Evolutionary conservation across 2,888 invertebrate species (phyloP).

Genomic region (Polydrusus cervinus): DNA sequence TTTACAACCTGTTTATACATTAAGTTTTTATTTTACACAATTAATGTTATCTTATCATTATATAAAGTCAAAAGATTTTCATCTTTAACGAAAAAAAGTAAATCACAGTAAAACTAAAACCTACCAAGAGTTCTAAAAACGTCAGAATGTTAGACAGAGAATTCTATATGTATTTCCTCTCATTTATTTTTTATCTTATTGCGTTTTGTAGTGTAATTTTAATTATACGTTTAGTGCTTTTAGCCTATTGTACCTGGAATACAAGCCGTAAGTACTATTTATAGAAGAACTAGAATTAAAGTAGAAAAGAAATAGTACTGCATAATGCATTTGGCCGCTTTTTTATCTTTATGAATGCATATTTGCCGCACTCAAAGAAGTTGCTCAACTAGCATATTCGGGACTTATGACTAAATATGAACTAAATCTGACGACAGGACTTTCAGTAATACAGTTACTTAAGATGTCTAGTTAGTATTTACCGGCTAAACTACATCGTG

Average conservation of each 20-base stretch:
- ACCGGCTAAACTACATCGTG: too few relatives aligned
- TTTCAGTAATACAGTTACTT: too few relatives aligned
- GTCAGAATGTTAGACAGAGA: conserved; percentile 34
- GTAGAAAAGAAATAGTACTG: too few relatives aligned
- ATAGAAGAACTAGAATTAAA: too few relatives aligned
- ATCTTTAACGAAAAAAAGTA: background rate
- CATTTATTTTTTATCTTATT: conserved; percentile 44
- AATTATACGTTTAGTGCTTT: conserved; percentile 32
- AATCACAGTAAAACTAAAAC: background rate
- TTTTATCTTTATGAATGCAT: too few relatives aligned
- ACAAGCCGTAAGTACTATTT: conserved; percentile 32
- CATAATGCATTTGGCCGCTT: too few relatives aligned
- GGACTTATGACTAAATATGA: too few relatives aligned
- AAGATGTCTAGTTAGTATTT: too few relatives aligned
- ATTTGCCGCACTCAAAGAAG: too few relatives aligned
- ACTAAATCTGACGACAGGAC: too few relatives aligned
- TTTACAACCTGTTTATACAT: background rate
- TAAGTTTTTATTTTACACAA: background rate
- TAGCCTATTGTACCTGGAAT: conserved; percentile 37
- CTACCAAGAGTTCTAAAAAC: background rate
- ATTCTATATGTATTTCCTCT: conserved; percentile 39
- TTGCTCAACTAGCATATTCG: too few relatives aligned
- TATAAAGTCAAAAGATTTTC: conserved; percentile 9
- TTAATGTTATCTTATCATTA: conserved; percentile 38
- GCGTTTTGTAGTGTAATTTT: conserved; percentile 40